These are phyloP conservation scores for Drusus annulatus DNA, from an alignment of 1,140 invertebrate genomes.

Conservation along the genomic window DNA sequence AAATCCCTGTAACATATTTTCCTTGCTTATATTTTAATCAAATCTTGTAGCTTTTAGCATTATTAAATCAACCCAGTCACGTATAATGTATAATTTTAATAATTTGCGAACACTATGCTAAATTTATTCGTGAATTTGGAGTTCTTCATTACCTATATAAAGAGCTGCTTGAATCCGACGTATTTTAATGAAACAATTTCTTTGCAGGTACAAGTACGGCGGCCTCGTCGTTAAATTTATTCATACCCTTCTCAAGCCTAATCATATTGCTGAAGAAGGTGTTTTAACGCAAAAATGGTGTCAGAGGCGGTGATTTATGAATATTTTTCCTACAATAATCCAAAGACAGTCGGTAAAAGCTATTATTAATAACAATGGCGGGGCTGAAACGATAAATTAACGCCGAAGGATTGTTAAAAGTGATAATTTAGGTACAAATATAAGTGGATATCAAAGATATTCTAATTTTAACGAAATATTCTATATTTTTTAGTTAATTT, in stretches of 20 bases:
- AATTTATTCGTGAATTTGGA: background rate
- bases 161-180: too few species aligned
- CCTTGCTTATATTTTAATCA: background rate
- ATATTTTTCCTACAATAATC: constrained; percentile 5
- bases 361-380: constrained; percentile 8
- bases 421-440: constrained; percentile 42
- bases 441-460: constrained; percentile 40
- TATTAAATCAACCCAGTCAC: background rate
- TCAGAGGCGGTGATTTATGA: constrained; percentile 29
- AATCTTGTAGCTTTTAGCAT: background rate
- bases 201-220: constrained; percentile 28
- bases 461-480: too few species aligned
- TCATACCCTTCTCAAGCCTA: background rate
- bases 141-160: background rate
- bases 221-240: constrained; percentile 7
- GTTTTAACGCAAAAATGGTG: constrained; percentile 7
- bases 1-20: background rate
- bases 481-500: too few species aligned
- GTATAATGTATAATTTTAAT: background rate
- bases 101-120: background rate
- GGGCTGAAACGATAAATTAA: background rate
- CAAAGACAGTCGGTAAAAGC: constrained; percentile 4
- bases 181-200: constrained; percentile 11
- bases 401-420: constrained; percentile 23
- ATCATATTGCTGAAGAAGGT: constrained; percentile 13